Conservation (phyloP, 2,113 vertebrate species). For the Limanda limanda region DNA sequence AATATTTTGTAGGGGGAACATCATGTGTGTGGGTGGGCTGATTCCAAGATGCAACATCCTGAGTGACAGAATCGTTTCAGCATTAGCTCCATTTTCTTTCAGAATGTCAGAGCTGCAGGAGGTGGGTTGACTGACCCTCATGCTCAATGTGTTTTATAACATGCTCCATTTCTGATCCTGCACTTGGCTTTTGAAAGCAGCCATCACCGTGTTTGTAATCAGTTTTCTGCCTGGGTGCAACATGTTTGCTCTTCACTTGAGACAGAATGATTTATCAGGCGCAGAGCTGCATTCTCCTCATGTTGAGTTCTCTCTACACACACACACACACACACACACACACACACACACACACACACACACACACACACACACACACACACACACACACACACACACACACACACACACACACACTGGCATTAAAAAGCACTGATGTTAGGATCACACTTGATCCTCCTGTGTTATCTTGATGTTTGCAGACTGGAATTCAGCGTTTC, state of each 20-base stretch:
- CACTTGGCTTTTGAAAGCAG: slow-evolving; percentile 6
- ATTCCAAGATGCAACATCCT: neutral
- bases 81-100: neutral
- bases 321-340: no score
- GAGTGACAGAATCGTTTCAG: neutral
- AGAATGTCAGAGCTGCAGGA: neutral
- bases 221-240: neutral
- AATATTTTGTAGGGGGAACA: slow-evolving; percentile 3
- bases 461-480: neutral
- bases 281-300: slow-evolving; percentile 17
- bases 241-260: slow-evolving; percentile 21
- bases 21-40: neutral
- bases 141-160: neutral
- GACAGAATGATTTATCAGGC: slow-evolving; percentile 44
- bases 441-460: slow-evolving; percentile 5
- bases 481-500: slow-evolving; percentile 24
- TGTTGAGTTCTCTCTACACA: slow-evolving; percentile 3
- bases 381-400: no score
- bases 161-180: neutral
- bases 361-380: no score
- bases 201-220: slow-evolving; percentile 21
- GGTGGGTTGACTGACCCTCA: neutral
- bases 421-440: slow-evolving; percentile 23
- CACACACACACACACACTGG: slow-evolving; percentile 3
- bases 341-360: neutral